phyloP scores from a whole-genome alignment of 2,888 invertebrate genomes.

The Biston stratarius region DNA sequence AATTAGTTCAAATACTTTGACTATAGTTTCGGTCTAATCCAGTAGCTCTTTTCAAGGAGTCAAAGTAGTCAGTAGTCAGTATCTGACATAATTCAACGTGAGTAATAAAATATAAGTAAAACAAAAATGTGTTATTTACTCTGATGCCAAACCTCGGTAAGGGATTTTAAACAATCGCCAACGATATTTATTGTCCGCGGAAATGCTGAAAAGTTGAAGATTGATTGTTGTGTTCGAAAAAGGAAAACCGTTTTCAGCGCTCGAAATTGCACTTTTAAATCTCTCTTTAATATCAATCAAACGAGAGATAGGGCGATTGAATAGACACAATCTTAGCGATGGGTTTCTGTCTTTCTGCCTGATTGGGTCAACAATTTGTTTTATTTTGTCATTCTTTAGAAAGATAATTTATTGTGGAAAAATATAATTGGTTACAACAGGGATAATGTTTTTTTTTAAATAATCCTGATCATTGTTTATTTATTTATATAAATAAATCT shows the following conservation, averaged over 20 bases:
- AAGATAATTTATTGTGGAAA: too few species aligned
- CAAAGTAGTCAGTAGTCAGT: too few species aligned
- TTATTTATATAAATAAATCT: too few species aligned
- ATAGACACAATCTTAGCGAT: slow-evolving; percentile 23
- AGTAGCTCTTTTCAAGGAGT: too few species aligned
- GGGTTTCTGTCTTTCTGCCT: slow-evolving; percentile 5
- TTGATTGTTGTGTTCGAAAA: slow-evolving; percentile 11
- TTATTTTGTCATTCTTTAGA: background rate
- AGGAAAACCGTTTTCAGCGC: slow-evolving; percentile 19
- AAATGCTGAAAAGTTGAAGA: slow-evolving; percentile 7
- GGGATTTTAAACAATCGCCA: background rate
- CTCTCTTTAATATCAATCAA: slow-evolving; percentile 24
- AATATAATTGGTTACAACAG: too few species aligned
- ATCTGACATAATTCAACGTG: too few species aligned
- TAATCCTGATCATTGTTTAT: too few species aligned
- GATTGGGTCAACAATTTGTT: slow-evolving; percentile 11
- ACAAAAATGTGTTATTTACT: too few species aligned
- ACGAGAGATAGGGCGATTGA: slow-evolving; percentile 6
- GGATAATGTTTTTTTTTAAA: too few species aligned
- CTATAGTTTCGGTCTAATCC: too few species aligned
- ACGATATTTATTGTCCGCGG: slow-evolving; percentile 2
- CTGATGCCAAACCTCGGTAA: background rate
- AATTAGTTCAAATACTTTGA: too few species aligned
- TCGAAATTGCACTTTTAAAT: slow-evolving; percentile 30
- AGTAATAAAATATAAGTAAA: too few species aligned